These are phyloP conservation scores for Malacoraja senta DNA, from an alignment of 2,797 vertebrate genomes.

Conservation along the genomic window DNA sequence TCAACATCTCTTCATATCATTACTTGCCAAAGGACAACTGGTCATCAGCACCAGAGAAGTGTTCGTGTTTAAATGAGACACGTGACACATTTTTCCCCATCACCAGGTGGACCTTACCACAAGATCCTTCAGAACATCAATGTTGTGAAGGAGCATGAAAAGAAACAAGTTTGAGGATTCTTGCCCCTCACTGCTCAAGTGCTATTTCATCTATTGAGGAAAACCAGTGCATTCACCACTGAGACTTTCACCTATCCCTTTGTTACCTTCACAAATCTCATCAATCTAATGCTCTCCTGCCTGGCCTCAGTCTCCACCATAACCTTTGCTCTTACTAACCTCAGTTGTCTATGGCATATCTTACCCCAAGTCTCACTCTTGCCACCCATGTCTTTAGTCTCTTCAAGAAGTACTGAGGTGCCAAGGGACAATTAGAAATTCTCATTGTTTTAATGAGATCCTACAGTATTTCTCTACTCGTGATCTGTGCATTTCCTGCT, in stretches of 20 bases:
- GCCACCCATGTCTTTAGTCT: not conserved
- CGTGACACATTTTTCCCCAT: not conserved
- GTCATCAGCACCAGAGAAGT: not conserved
- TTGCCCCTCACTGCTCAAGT: not conserved
- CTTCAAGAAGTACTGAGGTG: too few species aligned
- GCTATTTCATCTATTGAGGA: not conserved
- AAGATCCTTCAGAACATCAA: not conserved
- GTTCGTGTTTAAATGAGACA: not conserved
- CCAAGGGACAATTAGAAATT: too few species aligned
- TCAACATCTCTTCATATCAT: too few species aligned
- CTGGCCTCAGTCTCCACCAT: not conserved
- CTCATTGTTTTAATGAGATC: too few species aligned
- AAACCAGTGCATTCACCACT: not conserved
- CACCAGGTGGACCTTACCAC: too few species aligned
- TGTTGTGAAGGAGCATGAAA: not conserved
- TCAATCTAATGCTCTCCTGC: not conserved
- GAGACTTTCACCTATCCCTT: not conserved
- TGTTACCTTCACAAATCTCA: not conserved
- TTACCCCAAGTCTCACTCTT: not conserved
- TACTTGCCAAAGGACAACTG: not conserved
- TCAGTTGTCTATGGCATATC: not conserved
- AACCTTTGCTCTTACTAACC: not conserved
- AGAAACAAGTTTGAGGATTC: not conserved
- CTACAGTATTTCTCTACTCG: not conserved
- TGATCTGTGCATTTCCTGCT: not conserved